Evolutionary conservation across 2,888 invertebrate genomes (phyloP).

Genomic region (Clostera curtula): DNA sequence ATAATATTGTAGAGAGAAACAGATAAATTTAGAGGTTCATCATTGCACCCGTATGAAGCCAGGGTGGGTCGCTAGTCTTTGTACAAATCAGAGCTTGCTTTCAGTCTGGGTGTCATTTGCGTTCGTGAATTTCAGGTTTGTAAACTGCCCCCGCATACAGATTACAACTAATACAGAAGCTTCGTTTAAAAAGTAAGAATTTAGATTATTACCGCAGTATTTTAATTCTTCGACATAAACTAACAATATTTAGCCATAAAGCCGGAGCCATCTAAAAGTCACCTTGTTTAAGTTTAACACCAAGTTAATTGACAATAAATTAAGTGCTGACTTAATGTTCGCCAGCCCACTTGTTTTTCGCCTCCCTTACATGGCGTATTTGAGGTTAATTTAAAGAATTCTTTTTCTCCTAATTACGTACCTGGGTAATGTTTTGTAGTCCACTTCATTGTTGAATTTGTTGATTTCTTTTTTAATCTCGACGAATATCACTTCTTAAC

Average conservation of each 20-base stretch:
- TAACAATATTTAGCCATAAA: constrained; percentile 30
- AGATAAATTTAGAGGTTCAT: too few species aligned
- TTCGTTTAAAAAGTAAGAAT: constrained; percentile 5
- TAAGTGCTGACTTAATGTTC: constrained; percentile 60
- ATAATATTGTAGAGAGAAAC: too few species aligned
- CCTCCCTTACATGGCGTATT: constrained; percentile 25
- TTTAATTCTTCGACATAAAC: constrained; percentile 23
- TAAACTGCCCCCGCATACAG: constrained; percentile 5
- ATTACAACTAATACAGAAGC: background rate
- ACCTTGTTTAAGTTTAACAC: constrained; percentile 65
- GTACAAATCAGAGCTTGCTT: too few species aligned
- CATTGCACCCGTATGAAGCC: too few species aligned
- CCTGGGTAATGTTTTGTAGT: constrained; percentile 20
- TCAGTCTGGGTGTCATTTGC: too few species aligned
- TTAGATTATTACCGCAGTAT: constrained; percentile 13
- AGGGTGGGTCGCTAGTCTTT: too few species aligned
- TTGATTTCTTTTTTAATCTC: background rate
- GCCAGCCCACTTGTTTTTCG: constrained; percentile 41
- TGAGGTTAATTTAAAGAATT: constrained; percentile 56
- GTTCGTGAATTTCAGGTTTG: too few species aligned
- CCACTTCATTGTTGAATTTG: constrained; percentile 9
- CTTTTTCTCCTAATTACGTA: constrained; percentile 53
- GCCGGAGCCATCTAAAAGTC: constrained; percentile 47
- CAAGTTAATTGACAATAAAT: constrained; percentile 71
- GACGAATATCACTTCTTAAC: too few species aligned